Evolutionary conservation across 2,797 vertebrate genomes (phyloP).

Genomic region (Sebastes reedi): DNA sequence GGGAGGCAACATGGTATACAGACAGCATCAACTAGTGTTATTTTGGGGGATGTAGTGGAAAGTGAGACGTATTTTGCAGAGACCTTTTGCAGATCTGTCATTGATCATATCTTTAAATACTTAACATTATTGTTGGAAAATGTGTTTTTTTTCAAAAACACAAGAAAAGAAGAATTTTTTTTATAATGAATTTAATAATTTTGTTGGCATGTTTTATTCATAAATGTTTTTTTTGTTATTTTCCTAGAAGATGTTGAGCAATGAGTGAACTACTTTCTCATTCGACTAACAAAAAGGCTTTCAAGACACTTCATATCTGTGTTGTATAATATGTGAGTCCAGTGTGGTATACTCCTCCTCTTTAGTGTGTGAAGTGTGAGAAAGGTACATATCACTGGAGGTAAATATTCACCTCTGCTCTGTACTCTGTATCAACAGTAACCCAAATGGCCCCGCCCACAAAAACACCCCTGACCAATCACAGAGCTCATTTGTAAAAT

Average conservation of each 20-base stretch:
- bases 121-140: not conserved
- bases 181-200: not conserved
- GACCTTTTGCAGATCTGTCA: too few relatives aligned
- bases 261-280: not conserved
- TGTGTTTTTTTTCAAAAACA: not conserved
- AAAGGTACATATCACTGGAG: not conserved
- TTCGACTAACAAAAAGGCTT: not conserved
- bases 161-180: not conserved
- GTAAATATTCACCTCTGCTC: slow-evolving; percentile 12
- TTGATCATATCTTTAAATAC: not conserved
- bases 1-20: not conserved
- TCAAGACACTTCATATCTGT: not conserved
- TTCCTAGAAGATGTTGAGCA: too few relatives aligned
- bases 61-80: too few relatives aligned
- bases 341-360: not conserved
- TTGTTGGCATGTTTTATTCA: not conserved
- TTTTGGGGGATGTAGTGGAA: not conserved
- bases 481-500: slow-evolving; percentile 21
- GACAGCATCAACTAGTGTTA: not conserved
- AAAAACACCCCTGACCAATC: slow-evolving; percentile 38
- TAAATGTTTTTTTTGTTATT: not conserved
- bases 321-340: not conserved
- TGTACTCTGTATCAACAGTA: slow-evolving; percentile 15
- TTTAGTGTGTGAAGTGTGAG: too few relatives aligned
- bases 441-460: not conserved